These are phyloP conservation scores for Physeter macrocephalus DNA, from an alignment of 2,113 vertebrate species.

Conservation along the genomic window DNA sequence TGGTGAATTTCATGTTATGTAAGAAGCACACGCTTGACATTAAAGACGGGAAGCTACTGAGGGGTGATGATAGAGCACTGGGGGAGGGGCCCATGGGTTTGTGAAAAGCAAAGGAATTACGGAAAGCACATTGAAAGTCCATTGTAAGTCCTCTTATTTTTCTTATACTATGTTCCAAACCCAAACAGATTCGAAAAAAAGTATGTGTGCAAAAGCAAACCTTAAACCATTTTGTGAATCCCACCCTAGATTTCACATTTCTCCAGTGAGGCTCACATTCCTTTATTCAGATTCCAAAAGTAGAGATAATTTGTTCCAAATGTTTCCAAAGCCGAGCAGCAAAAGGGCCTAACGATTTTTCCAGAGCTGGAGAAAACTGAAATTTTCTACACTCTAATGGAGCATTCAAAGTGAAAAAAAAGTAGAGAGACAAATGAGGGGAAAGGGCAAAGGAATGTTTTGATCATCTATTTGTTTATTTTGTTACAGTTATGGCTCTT, in stretches of 20 bases:
- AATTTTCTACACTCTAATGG: slow-evolving; percentile 77
- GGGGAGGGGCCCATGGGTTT: slow-evolving; percentile 35
- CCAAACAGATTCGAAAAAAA: slow-evolving; percentile 61
- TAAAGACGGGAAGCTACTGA: slow-evolving; percentile 28
- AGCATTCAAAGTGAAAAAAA: slow-evolving; percentile 38
- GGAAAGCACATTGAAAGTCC: slow-evolving; percentile 60
- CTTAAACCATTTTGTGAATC: slow-evolving; percentile 78
- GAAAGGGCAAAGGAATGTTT: slow-evolving; percentile 64
- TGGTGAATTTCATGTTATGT: slow-evolving; percentile 30
- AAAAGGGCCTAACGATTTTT: slow-evolving; percentile 82
- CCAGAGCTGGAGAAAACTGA: slow-evolving; percentile 82
- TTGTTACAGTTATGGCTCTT: slow-evolving; percentile 72
- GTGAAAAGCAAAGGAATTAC: slow-evolving; percentile 66
- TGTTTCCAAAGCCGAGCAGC: slow-evolving; percentile 84
- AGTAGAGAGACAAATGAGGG: not conserved
- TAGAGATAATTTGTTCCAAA: slow-evolving; percentile 88
- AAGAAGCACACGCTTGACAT: slow-evolving; percentile 28
- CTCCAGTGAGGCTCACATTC: slow-evolving; percentile 82
- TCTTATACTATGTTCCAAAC: slow-evolving; percentile 69
- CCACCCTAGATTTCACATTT: slow-evolving; percentile 84
- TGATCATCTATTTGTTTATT: slow-evolving; percentile 78
- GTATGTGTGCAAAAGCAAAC: slow-evolving; percentile 65
- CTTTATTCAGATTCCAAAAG: slow-evolving; percentile 86
- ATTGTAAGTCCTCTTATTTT: slow-evolving; percentile 62
- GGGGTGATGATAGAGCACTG: not conserved